Evolutionary conservation across 92 coral and sea anemone genomes (phyloP).

Genomic region (Zoanthus sansibaricus): DNA sequence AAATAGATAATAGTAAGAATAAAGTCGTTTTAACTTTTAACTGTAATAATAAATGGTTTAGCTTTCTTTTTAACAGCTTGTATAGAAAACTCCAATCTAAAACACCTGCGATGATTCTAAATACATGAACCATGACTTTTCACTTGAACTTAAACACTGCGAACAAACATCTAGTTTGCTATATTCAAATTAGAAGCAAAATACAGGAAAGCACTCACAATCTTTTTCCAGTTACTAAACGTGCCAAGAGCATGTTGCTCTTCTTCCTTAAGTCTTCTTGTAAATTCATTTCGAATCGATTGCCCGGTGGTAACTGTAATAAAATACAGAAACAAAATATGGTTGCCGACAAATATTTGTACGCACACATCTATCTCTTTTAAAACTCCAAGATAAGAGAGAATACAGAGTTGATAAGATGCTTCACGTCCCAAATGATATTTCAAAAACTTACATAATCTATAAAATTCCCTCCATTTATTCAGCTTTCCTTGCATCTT

Average conservation of each 20-base stretch:
- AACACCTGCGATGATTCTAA: no score
- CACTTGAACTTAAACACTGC: no score
- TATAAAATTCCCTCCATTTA: conserved; percentile 42
- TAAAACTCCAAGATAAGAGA: no score
- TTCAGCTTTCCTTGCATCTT: conserved; percentile 39
- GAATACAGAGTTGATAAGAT: no score
- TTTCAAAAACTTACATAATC: conserved; percentile 56
- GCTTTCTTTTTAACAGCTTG: no score
- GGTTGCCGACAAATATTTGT: no score
- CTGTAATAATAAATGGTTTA: background rate
- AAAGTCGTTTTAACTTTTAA: background rate
- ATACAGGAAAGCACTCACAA: conserved; percentile 44
- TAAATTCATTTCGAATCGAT: conserved; percentile 22
- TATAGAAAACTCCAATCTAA: no score
- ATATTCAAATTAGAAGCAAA: background rate
- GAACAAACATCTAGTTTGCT: no score
- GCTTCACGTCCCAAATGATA: background rate
- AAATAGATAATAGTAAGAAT: background rate
- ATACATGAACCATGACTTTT: no score
- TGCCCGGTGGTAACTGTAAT: conserved; percentile 54
- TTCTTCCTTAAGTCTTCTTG: conserved; percentile 52
- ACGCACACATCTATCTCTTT: no score
- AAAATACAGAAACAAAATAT: background rate
- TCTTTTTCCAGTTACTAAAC: conserved; percentile 66
- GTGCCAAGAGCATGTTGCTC: conserved; percentile 71